Conservation (phyloP, 2,888 invertebrate genomes). For the Rugalucina vietnamica region DNA sequence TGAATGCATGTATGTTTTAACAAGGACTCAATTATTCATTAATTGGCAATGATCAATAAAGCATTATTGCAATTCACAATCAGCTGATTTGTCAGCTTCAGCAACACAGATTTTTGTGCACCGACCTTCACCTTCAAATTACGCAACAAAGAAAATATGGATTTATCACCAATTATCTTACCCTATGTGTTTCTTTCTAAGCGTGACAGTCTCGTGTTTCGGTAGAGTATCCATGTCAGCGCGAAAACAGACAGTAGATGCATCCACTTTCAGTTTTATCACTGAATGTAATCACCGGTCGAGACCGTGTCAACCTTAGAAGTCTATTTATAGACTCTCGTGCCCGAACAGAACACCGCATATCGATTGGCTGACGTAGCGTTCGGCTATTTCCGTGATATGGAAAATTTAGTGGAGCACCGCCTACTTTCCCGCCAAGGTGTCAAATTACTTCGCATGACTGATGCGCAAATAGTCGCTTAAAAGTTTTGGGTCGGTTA, state of each 20-base stretch:
- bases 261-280: too few species aligned
- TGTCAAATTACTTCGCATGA: background rate
- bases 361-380: background rate
- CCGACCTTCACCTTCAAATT: background rate
- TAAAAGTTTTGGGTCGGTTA: too few species aligned
- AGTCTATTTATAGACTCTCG: background rate
- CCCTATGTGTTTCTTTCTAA: conserved; percentile 68
- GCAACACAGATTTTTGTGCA: background rate
- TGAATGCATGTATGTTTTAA: too few species aligned
- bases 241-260: too few species aligned
- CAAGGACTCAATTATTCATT: too few species aligned
- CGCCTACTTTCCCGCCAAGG: background rate
- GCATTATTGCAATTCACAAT: too few species aligned
- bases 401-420: too few species aligned
- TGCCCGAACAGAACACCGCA: background rate
- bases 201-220: conserved; percentile 63
- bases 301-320: background rate
- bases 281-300: too few species aligned
- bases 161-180: conserved; percentile 45
- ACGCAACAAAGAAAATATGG: background rate
- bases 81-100: conserved; percentile 6
- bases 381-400: background rate
- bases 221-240: conserved; percentile 61
- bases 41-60: too few species aligned
- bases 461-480: too few species aligned